Base-by-base conservation (phyloP, 1,140 invertebrate genomes). In the Carcinoscorpius rotundicauda region DNA sequence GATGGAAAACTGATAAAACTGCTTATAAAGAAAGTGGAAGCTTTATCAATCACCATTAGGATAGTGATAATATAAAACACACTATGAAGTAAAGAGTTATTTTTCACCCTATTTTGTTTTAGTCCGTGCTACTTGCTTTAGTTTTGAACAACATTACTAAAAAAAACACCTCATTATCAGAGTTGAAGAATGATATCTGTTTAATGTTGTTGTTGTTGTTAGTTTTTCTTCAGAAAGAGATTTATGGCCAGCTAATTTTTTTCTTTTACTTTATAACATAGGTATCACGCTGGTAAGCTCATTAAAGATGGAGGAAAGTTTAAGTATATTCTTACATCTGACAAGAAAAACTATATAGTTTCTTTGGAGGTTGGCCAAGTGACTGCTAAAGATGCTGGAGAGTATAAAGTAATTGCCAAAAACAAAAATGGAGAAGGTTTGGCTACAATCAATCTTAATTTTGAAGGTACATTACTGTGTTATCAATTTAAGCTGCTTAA, bases 381-480 rank as follows among this genome's bases (percentile, higher is more conserved):
- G 52, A 85, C 88, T 68, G 87, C 86, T 71, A 79, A 80, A 6
- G 95, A 98, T 77, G 86, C 87, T 71, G 95, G 95, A 66, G 91
- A 95, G 75, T 98, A 98, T 79, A 89, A 86, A 75, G 93, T 92
- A 63, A 81, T 89, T 11, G 94, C 93, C 58, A 91, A 86, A 79
- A 98, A 97, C 79, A 87, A 86, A 74, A 85, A 89, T 70, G 95
- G 95, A 67, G 88, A 93, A 79, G 91, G 91, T 64, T 85, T 87
- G 52, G 91, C 95, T 56, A 94, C 91, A 67, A 95, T 98, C 74
- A 97, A 95, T 81, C 81, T 98, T 49, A 97, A 96, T 81, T 94
- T 95, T 78, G 89, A 93, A 80, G 88, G 87, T 68, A 49, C 29
- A 29, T 29, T 29, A 29, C 29, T 29, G 29, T 29, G 29, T 29